Base-by-base conservation (phyloP, 2,888 invertebrate species). In the Monochamus alternatus region DNA sequence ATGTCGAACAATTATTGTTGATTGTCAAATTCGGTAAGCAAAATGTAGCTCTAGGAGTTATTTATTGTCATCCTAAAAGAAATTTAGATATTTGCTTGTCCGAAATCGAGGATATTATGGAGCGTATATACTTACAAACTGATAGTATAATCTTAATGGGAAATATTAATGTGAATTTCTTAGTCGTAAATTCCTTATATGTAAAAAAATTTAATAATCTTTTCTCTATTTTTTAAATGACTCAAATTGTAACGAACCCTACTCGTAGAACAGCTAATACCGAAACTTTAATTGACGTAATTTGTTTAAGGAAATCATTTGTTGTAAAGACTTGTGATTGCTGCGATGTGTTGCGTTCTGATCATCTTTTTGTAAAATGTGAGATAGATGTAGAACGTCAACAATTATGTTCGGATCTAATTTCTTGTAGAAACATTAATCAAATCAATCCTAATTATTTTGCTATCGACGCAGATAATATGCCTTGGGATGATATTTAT, bases 101-200 rank as follows among this genome's bases (percentile, higher is more conserved):
- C n/a, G n/a, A n/a, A n/a, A n/a, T n/a, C n/a, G n/a, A n/a, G n/a
- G n/a, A n/a, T n/a, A n/a, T n/a, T n/a, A n/a, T n/a, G n/a, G n/a
- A n/a, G n/a, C n/a, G n/a, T n/a, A n/a, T n/a, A n/a, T n/a, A n/a
- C n/a, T n/a, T n/a, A n/a, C n/a, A n/a, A n/a, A n/a, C n/a, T n/a
- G n/a, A n/a, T n/a, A n/a, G n/a, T n/a, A n/a, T n/a, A n/a, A n/a
- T n/a, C n/a, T n/a, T n/a, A n/a, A n/a, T n/a, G n/a, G n/a, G n/a
- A n/a, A n/a, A n/a, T 38, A 72, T 72, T 22, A 65, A 72, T 64
- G 55, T 72, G 30, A 72, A 64, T 58, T 30, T 32, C 10, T 60
- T 60, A 60, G 32, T 31, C 9, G 8, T 10, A 38, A 38, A 70
- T 8, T 59, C 60, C 12, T 31, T 58, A n/a, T 14, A 64, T 55